Base-by-base conservation (phyloP, 53 echinoderm and acorn worm genomes). In the Echinometra lucunter region DNA sequence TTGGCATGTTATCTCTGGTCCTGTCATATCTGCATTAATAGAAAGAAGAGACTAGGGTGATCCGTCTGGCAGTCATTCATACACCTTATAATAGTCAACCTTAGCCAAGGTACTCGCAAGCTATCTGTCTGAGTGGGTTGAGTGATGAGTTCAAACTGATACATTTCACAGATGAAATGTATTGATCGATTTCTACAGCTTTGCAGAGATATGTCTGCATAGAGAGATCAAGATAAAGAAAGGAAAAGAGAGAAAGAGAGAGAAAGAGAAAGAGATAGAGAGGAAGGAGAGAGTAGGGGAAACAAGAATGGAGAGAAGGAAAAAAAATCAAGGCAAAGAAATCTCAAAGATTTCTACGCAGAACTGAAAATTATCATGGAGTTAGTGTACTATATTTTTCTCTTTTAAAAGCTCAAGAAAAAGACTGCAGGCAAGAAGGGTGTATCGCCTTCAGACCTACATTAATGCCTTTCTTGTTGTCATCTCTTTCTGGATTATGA, bases 21-120 rank as follows among this genome's bases (percentile, higher is more conserved):
- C 35, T 42, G 18, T 40, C 78, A 78, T n/a, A n/a, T 16, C 8
- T 42, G 38, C 19, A 78, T 40, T 23, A 21, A 78, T 42, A 19
- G 13, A 78, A 78, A 78, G 7, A 12, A 78, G 38, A 42, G 78
- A 34, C 32, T 69, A 10, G 19, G 30, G 17, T 78, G 42, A 78
- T 78, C 78, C 21, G 78, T 78, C 78, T 78, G 78, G 38, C 78
- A 78, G 78, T 78, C 78, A 78, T 40, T 78, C 42, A 42, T 42
- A 42, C 78, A 78, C 19, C 78, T n/a, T 78, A 78, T 6, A 40
- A 78, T 78, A 78, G 40, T 35, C 23, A 35, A 38, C 38, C 17
- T 78, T 40, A 6, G 78, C 78, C 78, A 21, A 11, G 37, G 74
- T 74, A 37, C 11, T 74, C 35, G 27, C 66, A 66, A 34, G 72